phyloP scores from a whole-genome alignment of 2,888 invertebrate genomes.

The Spisula subtruncata region DNA sequence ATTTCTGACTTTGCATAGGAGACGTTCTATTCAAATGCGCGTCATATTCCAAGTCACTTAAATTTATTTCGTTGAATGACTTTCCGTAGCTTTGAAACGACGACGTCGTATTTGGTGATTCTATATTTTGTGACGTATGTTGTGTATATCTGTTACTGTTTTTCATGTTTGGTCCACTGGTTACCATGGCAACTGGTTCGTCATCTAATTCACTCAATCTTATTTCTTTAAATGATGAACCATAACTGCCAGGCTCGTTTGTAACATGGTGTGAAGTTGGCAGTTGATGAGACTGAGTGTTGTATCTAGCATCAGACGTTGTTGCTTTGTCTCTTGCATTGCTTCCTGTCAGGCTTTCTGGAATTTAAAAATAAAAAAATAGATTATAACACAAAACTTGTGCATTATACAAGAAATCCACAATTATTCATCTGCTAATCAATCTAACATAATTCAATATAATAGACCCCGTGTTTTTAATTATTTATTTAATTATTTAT shows the following conservation, averaged over 20 bases:
- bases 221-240: conserved; percentile 6
- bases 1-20: not conserved
- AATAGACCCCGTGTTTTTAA: too few species aligned
- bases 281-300: not conserved
- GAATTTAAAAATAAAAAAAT: not conserved
- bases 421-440: too few species aligned
- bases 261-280: not conserved
- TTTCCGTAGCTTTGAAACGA: not conserved
- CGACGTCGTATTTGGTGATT: not conserved
- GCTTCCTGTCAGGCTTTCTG: not conserved
- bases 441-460: too few species aligned
- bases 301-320: not conserved
- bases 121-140: not conserved
- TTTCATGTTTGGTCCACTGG: not conserved
- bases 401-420: too few species aligned
- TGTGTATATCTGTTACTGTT: not conserved
- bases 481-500: too few species aligned
- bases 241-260: not conserved
- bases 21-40: not conserved
- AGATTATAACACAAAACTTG: too few species aligned
- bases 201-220: not conserved
- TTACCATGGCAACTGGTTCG: not conserved
- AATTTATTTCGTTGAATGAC: not conserved
- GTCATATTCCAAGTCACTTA: not conserved
- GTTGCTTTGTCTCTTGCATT: not conserved